Evolutionary conservation across 2,797 vertebrate species (phyloP).

Genomic region (Neomorphus geoffroyi): DNA sequence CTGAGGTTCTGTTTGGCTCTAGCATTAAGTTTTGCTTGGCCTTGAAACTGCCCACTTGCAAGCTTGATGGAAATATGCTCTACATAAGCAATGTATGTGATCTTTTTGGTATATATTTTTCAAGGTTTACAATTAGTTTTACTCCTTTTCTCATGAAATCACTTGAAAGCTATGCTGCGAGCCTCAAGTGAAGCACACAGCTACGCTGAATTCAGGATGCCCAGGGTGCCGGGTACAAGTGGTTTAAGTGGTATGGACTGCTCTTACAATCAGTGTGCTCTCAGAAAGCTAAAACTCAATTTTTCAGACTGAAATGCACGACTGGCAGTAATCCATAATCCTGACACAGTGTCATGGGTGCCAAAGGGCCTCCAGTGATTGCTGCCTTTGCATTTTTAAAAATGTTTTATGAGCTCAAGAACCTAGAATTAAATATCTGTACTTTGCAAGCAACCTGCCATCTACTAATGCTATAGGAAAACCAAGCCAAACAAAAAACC

Average conservation of each 20-base stretch:
- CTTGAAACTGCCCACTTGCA: neutral
- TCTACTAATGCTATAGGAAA: neutral
- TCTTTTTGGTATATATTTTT: neutral
- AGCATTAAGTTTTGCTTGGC: neutral
- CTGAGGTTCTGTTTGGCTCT: neutral
- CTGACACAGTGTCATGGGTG: conserved; percentile 25
- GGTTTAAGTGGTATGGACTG: neutral
- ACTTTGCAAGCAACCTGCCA: neutral
- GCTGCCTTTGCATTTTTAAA: conserved; percentile 58
- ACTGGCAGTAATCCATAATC: conserved; percentile 59
- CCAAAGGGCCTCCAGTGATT: conserved; percentile 44
- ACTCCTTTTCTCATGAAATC: neutral
- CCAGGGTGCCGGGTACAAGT: neutral
- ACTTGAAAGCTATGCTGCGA: neutral
- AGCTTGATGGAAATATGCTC: neutral
- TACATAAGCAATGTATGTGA: neutral
- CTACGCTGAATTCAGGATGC: neutral
- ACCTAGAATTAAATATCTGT: conserved; percentile 10
- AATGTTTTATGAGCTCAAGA: conserved; percentile 25
- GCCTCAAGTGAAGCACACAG: neutral
- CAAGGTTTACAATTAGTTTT: neutral
- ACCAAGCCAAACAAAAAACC: neutral
- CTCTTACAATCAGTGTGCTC: neutral
- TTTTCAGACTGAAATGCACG: neutral
- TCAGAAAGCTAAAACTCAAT: conserved; percentile 25